These are phyloP conservation scores for Lutjanus campechanus DNA, from an alignment of 2,797 vertebrate genomes.

Conservation along the genomic window DNA sequence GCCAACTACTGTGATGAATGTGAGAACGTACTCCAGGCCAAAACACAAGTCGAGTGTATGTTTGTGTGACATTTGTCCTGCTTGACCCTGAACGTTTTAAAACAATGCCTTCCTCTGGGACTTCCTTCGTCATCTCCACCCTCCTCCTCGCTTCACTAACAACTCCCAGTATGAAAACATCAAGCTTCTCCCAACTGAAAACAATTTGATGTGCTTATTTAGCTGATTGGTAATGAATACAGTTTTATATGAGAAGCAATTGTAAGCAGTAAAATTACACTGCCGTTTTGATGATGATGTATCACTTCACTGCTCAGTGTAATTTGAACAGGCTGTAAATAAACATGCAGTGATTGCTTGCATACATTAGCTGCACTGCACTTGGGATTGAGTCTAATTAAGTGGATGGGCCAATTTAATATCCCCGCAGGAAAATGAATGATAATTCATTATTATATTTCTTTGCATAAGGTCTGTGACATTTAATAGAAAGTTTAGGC, in stretches of 20 bases:
- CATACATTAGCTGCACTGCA: conserved; percentile 56
- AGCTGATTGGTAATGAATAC: conserved; percentile 22
- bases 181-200: conserved; percentile 14
- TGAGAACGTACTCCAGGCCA: conserved; percentile 26
- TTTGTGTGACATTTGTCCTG: conserved; percentile 46
- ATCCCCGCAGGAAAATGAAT: conserved; percentile 19
- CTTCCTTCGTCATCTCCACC: conserved; percentile 36
- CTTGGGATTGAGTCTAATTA: conserved; percentile 58
- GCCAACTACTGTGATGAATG: conserved; percentile 33
- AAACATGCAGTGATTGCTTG: conserved; percentile 63
- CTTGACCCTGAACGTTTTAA: conserved; percentile 28
- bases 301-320: conserved; percentile 48
- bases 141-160: conserved; percentile 12
- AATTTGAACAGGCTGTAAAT: conserved; percentile 59
- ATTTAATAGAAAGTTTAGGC: not conserved
- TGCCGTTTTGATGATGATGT: conserved; percentile 38
- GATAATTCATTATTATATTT: conserved; percentile 23
- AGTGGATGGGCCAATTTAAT: conserved; percentile 44
- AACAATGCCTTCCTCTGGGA: conserved; percentile 56
- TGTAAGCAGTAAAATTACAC: conserved; percentile 15
- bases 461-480: not conserved
- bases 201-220: not conserved
- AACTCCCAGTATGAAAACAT: conserved; percentile 14
- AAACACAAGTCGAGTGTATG: conserved; percentile 25
- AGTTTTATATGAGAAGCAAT: not conserved